phyloP scores from a whole-genome alignment of 2,797 vertebrate species.

The Tragopan temminckii region DNA sequence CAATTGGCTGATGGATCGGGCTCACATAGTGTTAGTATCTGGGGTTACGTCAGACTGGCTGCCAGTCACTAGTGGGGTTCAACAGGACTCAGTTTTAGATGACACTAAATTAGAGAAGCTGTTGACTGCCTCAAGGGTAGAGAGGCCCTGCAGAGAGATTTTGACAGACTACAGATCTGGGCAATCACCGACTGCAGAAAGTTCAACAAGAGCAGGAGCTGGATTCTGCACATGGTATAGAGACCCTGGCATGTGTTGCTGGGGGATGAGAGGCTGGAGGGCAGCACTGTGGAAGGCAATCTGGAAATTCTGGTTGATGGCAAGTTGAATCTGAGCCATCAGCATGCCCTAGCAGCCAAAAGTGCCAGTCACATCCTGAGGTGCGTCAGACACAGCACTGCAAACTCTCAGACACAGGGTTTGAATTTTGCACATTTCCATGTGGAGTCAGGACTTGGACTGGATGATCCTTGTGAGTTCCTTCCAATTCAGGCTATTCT shows the following conservation, averaged over 20 bases:
- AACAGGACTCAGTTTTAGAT: not conserved
- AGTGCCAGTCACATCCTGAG: not conserved
- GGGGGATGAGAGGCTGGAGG: not conserved
- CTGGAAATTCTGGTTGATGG: not conserved
- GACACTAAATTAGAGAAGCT: not conserved
- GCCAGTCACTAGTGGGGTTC: not conserved
- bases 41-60: not conserved
- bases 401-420: not conserved
- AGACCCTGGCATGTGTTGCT: not conserved
- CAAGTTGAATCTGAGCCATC: not conserved
- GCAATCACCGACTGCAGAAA: not conserved
- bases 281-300: not conserved
- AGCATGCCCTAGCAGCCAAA: not conserved
- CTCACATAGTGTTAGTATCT: not conserved
- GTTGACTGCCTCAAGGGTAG: not conserved
- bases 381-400: not conserved
- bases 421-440: not conserved
- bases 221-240: not conserved
- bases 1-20: not conserved
- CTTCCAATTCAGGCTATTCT: not conserved
- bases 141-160: not conserved
- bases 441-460: not conserved
- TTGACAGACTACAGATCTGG: not conserved
- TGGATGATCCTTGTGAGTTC: not conserved
- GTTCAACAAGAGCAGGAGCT: not conserved